Base-by-base conservation (phyloP, 2,797 vertebrate genomes). In the Calcarius lapponicus region DNA sequence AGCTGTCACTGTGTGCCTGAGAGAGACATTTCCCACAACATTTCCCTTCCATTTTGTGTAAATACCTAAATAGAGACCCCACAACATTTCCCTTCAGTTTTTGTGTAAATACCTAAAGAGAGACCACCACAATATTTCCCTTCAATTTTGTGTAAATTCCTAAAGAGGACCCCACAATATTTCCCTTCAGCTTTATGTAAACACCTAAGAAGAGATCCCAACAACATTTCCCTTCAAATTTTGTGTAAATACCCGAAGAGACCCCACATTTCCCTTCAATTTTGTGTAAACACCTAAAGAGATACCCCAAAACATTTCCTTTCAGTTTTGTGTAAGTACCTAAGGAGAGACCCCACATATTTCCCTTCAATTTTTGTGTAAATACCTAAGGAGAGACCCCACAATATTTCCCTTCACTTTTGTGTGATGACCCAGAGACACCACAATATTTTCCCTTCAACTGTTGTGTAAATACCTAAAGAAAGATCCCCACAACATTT, bases 61-160 rank as follows among this genome's bases (percentile, higher is more conserved):
- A 56, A 32, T 3, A 16, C 24, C 5, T 6, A 10, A 13, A 48
- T 22, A 51, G 50, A 53, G 11, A 32, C 29, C 18, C 11, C 51
- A 19, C 11, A 66, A 2, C 7, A n/a, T 6, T 69, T 38, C 19
- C 14, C 19, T 50, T 22, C 8, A 0, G n/a, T n/a, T 2, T 57
- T 1, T 50, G 7, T 29, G 13, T 29, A 21, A 67, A 67, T 7
- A 29, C 10, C 6, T 4, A 26, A 50, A 16, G 25, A 51, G 26
- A 51, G 15, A 50, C 48, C 26, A n/a, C 48, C 26, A 50, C 24
- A 25, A 9, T 15, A 28, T 28, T 50, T 50, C 48, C 26, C 15
- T 51, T 51, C 10, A 51, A 1, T 2, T 51, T 3, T 51, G 15
- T 28, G 26, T 17, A 29, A 51, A 29, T 11, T 28, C 10, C 26